Base-by-base conservation (phyloP, 2,888 invertebrate genomes). In the Ceratothoa steindachneri region DNA sequence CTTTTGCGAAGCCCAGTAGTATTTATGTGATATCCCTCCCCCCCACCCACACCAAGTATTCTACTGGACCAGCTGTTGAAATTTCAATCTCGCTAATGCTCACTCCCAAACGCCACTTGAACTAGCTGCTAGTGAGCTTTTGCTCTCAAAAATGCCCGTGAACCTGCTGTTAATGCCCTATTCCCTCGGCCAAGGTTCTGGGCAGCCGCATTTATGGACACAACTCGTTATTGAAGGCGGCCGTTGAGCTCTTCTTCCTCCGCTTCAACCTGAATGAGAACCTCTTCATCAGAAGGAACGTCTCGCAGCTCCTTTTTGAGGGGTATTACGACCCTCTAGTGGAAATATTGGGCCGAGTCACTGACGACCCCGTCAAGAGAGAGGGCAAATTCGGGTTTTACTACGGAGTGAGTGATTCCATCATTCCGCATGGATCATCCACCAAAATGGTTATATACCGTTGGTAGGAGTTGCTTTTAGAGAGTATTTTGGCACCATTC, bases 301-400 rank as follows among this genome's bases (percentile, higher is more conserved):
- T 89, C 0, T 87, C 88, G 2, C 88, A 93, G 82, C 84, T 93
- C 22, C 86, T 94, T 0, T 93, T 94, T 82, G 90, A 90, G 1
- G 95, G 95, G 0, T 95, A 93, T 82, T 86, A 88, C 0, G 94
- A 95, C 83, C 85, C 88, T 0, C 83, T 93, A 69, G 87, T 95
- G 9, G 24, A 55, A 2, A 67, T 73, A 15, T 64, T 76, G 12
- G 41, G 69, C 5, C 64, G 68, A 27, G 27, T 73, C 28, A 51
- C 75, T 12, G 69, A 67, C 0, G 75, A 79, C 55, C 79, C 79
- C 7, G 60, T 65, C 9, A 65, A 74, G 24, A 67, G 72, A 52
- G 74, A 66, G 0, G 79, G 79, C 0, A 73, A 68, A 41, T 79
- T 79, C 41, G 79, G 79, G 5, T 76, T 74, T 53, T 79, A 76